Evolutionary conservation across 2,113 vertebrate species (phyloP).

Genomic region (Caretta caretta): DNA sequence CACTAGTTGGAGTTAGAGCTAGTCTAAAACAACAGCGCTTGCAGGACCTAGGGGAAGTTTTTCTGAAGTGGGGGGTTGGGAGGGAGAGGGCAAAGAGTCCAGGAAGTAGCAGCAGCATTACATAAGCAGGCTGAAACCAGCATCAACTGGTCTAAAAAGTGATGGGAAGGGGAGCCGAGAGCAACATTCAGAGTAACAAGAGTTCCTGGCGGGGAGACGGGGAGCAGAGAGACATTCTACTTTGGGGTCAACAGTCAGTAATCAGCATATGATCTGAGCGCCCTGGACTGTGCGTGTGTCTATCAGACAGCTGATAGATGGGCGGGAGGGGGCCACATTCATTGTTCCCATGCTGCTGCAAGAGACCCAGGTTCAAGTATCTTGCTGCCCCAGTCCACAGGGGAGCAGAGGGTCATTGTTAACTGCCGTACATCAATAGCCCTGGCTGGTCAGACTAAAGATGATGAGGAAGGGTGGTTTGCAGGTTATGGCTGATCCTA

Average conservation of each 20-base stretch:
- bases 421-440: not conserved
- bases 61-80: not conserved
- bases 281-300: not conserved
- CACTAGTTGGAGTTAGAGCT: not conserved
- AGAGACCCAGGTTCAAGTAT: not conserved
- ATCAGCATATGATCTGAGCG: not conserved
- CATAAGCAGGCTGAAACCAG: not conserved
- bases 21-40: not conserved
- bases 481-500: no score
- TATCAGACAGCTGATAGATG: not conserved
- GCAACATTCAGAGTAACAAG: not conserved
- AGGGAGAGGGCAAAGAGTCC: no score
- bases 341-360: not conserved
- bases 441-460: not conserved
- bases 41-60: not conserved
- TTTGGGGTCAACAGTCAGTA: not conserved
- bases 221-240: not conserved
- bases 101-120: not conserved
- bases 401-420: not conserved
- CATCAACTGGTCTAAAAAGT: not conserved
- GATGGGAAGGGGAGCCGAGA: not conserved
- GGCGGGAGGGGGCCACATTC: not conserved
- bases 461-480: not conserved
- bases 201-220: not conserved
- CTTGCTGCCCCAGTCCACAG: not conserved